Evolutionary conservation across 2,888 invertebrate species (phyloP), one percentile per base, ranked within the genome.

Genomic region (Spodoptera littoralis): DNA sequence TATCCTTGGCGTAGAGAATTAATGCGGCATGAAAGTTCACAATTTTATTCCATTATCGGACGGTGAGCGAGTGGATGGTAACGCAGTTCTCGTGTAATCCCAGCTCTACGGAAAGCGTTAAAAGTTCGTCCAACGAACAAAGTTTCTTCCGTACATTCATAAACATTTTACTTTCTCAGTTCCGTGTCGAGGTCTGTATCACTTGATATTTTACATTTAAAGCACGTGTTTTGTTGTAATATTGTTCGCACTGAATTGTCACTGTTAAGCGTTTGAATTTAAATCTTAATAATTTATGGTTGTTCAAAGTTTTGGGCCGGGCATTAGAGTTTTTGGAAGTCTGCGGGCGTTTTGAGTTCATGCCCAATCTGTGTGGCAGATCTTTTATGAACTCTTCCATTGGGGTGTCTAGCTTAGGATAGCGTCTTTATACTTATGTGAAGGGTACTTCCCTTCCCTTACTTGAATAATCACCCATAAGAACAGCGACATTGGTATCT

Each of bases 1-100:
- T 70, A 68, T 76, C 73, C 66, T 65, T 62, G 63, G 68, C 65
- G 66, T 82, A 83, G 73, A 74, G 79, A 84, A 86, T 84, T 84
- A 84, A 85, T 80, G 78, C 82, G 65, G 73, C 79, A 80, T 84
- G 83, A 88, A 89, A 86, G 83, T 85, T 87, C 84, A 81, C 86
- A 85, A 83, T 90, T 89, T 87, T 85, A 88, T 90, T 90, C 90
- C 89, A 90, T 90, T 89, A 90, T 87, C 86, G 85, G 80, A 61
- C 70, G 70, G 68, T 70, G 77, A 81, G 73, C 82, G 81, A 67
- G 82, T 76, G 84, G 83, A 86, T 89, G 88, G 91, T 93, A 92
- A 92, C 89, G 90, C 92, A 86, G 87, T 92, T 91, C 84, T 83
- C 91, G 79, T 93, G 92, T 93, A 91, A 93, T 92, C 92, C 90